Evolutionary conservation across 2,797 vertebrate genomes (phyloP), one percentile per base, ranked within the genome.

Genomic region (Orientallactaga sibirica): DNA sequence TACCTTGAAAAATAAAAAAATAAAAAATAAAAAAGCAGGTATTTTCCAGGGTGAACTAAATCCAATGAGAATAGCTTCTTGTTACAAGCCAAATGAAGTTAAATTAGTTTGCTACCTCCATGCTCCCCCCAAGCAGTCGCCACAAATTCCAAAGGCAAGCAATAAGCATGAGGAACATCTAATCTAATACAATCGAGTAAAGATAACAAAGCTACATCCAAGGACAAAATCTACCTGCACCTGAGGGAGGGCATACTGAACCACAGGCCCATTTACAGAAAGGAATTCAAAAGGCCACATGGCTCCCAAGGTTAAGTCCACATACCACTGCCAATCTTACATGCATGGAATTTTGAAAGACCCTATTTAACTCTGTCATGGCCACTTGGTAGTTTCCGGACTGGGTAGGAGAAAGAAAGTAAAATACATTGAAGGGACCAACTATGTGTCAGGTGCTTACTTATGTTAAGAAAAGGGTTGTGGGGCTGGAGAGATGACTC

Each of bases 1-100:
- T 86, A 62, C 16, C 41, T 20, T 14, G 22, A 8, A 29, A 29
- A 5, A 67, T 52, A n/a, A 25, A 64, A 66, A 48, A 62, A 37
- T 25, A 77, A 37, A 86, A 29, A 5, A 67, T 52, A n/a, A 25
- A 64, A 66, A 48, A 62, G 14, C 12, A 62, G 20, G 4, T 86
- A 4, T 58, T 92, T 77, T 68, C 37, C n/a, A 71, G 82, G 71
- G 58, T 77, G 24, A 61, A 77, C 18, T 4, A 41, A 91, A 77
- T 90, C 3, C 70, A 62, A 71, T 48, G 41, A 68, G 15, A 91
- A 76, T 92, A 90, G 52, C 71, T 91, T 96, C 80, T 37, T 74
- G 43, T 62, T 41, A 12, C 74, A 86, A 80, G 82, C 62, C 82
- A 92, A 78, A 94, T 70, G 61, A 29, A 75, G 27, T 73, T 64